Percentiles rank a stretch among this genome's conserved stretches.
phyloP scores from a whole-genome alignment of 1,140 invertebrate species.

The Callitettix versicolor region DNA sequence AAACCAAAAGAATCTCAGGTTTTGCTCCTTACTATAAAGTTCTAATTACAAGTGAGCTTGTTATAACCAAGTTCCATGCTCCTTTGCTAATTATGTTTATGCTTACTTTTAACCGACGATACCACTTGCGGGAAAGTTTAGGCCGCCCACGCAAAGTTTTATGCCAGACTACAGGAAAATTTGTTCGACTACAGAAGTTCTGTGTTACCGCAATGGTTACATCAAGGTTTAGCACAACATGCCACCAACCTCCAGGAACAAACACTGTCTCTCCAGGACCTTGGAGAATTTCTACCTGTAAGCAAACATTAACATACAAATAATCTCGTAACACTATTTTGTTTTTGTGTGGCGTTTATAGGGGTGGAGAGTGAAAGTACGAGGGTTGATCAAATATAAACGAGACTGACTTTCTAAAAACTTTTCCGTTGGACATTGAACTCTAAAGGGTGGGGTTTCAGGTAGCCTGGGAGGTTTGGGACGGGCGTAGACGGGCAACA shows the following conservation, averaged over 20 bases:
- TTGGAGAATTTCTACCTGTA: constrained; percentile 88
- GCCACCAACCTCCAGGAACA: constrained; percentile 97
- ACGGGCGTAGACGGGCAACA: too few relatives aligned
- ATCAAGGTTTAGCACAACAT: constrained; percentile 94
- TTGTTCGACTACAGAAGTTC: constrained; percentile 92
- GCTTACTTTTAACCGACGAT: constrained; percentile 49
- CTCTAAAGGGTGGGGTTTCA: too few relatives aligned
- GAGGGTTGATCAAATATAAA: too few relatives aligned
- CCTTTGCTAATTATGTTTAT: constrained; percentile 10
- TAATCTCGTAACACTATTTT: not conserved
- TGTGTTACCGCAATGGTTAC: constrained; percentile 95
- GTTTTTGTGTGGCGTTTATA: not conserved
- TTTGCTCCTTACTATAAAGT: too few relatives aligned
- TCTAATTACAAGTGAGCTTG: too few relatives aligned
- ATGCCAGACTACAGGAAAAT: constrained; percentile 96
- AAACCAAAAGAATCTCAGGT: not conserved
- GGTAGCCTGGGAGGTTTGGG: too few relatives aligned
- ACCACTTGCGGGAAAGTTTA: constrained; percentile 84
- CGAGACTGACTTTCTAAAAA: too few relatives aligned
- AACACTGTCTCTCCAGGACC: constrained; percentile 95
- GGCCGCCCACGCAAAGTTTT: constrained; percentile 92
- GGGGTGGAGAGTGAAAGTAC: too few relatives aligned
- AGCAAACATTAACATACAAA: constrained; percentile 21
- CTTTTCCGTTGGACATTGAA: too few relatives aligned
- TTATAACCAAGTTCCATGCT: too few relatives aligned